These are phyloP conservation scores for Acipenser oxyrinchus DNA, from an alignment of 2,797 vertebrate genomes.

Conservation along the genomic window DNA sequence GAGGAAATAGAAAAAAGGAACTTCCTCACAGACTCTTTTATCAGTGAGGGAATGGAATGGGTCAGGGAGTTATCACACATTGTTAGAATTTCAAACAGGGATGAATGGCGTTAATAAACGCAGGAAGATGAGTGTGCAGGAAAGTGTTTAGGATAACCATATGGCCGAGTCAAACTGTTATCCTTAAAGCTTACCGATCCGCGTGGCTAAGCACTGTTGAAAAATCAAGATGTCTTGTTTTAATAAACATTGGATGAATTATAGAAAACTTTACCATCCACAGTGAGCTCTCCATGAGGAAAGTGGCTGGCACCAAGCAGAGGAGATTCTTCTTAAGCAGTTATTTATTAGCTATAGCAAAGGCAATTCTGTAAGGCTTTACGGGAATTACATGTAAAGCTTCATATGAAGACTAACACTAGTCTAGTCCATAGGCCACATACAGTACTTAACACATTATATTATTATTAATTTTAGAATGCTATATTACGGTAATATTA, in stretches of 20 bases:
- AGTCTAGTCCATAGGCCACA: too few relatives aligned
- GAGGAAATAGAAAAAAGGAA: constrained; percentile 70
- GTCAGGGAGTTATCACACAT: constrained; percentile 47
- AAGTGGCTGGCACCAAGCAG: constrained; percentile 13
- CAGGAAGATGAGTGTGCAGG: constrained; percentile 31
- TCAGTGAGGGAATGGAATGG: constrained; percentile 49
- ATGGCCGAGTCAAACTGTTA: constrained; percentile 17
- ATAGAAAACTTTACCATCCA: constrained; percentile 26
- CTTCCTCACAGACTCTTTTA: constrained; percentile 67
- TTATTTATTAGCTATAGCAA: constrained; percentile 8
- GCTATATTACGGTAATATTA: too few relatives aligned
- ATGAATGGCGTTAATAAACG: constrained; percentile 19
- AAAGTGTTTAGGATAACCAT: constrained; percentile 34
- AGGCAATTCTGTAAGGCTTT: too few relatives aligned
- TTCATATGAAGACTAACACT: too few relatives aligned
- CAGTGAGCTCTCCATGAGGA: too few relatives aligned
- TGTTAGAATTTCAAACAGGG: constrained; percentile 33
- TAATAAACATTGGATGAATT: constrained; percentile 56
- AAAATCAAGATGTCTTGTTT: constrained; percentile 47
- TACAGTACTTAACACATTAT: too few relatives aligned
- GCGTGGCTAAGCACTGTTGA: constrained; percentile 29
- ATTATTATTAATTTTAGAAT: too few relatives aligned
- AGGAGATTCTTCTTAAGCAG: constrained; percentile 26
- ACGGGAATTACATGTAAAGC: too few relatives aligned
- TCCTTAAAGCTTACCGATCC: constrained; percentile 26